phyloP scores from a whole-genome alignment of 2,888 invertebrate species.

The Tubulanus polymorphus region DNA sequence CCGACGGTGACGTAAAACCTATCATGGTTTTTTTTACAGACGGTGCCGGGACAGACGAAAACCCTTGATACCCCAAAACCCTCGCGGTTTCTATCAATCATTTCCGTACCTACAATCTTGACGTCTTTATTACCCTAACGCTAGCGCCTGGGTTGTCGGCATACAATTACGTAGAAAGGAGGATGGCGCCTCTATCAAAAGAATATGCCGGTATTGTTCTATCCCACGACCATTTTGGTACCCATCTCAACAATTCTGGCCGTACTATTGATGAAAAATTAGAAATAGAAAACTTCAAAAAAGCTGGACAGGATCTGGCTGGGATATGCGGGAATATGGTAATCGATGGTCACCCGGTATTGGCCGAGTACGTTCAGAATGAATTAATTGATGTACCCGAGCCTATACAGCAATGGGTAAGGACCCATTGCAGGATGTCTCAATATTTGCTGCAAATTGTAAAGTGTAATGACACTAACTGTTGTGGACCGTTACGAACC shows the following conservation, averaged over 20 bases:
- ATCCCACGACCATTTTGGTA: constrained; percentile 3
- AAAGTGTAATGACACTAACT: not conserved
- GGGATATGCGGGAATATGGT: constrained; percentile 37
- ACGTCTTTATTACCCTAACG: constrained; percentile 57
- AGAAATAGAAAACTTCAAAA: constrained; percentile 62
- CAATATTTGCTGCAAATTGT: not conserved
- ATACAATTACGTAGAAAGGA: constrained; percentile 41
- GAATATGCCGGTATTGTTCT: constrained; percentile 33
- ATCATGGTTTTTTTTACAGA: constrained; percentile 30
- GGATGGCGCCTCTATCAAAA: constrained; percentile 46
- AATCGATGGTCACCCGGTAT: constrained; percentile 28
- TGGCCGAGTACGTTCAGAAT: constrained; percentile 6
- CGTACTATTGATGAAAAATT: constrained; percentile 55
- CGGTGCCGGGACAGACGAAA: constrained; percentile 32
- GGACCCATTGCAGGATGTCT: not conserved
- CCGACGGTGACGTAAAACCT: too few species aligned
- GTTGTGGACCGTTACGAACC: not conserved
- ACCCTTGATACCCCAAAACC: constrained; percentile 23
- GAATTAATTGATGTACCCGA: not conserved
- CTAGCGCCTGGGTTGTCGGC: constrained; percentile 47
- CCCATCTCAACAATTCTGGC: constrained; percentile 27
- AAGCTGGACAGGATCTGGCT: constrained; percentile 36
- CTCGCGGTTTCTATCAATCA: constrained; percentile 16
- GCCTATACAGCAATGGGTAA: not conserved
- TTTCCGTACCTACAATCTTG: constrained; percentile 23